Conservation (phyloP, 64 coral and sea anemone species). For the Porites australiensis region DNA sequence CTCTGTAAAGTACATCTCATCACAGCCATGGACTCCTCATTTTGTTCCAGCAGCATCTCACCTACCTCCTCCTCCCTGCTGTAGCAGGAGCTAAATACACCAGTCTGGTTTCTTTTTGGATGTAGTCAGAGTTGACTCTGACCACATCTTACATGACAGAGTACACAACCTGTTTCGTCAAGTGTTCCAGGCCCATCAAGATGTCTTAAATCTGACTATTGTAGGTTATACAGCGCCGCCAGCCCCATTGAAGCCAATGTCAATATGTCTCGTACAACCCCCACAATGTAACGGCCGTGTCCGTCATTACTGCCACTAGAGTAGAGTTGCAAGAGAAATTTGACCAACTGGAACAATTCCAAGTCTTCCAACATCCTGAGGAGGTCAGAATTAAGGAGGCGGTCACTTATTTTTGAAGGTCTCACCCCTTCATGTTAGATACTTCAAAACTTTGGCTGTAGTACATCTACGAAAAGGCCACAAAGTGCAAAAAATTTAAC, state of each 20-base stretch:
- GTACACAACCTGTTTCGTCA: conserved; percentile 9
- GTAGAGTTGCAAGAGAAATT: conserved; percentile 50
- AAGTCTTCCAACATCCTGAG: conserved; percentile 41
- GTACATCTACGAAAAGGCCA: too few species aligned
- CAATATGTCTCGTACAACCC: conserved; percentile 45
- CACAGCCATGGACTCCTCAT: not conserved
- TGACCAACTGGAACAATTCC: conserved; percentile 31
- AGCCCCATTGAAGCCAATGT: conserved; percentile 45
- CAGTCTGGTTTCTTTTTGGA: not conserved
- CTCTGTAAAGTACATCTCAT: conserved; percentile 14
- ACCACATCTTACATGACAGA: conserved; percentile 9
- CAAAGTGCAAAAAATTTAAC: too few species aligned
- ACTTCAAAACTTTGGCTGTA: too few species aligned
- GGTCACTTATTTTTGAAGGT: too few species aligned
- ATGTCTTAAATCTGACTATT: conserved; percentile 17
- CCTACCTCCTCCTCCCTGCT: not conserved
- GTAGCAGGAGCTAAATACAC: not conserved
- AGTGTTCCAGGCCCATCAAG: not conserved
- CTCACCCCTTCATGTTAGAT: too few species aligned
- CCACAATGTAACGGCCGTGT: conserved; percentile 58
- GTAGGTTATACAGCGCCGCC: conserved; percentile 30
- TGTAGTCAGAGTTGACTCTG: conserved; percentile 12
- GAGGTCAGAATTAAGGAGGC: not conserved
- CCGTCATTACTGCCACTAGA: conserved; percentile 49
- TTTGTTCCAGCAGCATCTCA: not conserved